A percentile compares a stretch with the other conserved stretches of the same genome.
These are phyloP conservation scores for Drosophila jambulina DNA, from an alignment of 1,140 invertebrate genomes.

Conservation along the genomic window DNA sequence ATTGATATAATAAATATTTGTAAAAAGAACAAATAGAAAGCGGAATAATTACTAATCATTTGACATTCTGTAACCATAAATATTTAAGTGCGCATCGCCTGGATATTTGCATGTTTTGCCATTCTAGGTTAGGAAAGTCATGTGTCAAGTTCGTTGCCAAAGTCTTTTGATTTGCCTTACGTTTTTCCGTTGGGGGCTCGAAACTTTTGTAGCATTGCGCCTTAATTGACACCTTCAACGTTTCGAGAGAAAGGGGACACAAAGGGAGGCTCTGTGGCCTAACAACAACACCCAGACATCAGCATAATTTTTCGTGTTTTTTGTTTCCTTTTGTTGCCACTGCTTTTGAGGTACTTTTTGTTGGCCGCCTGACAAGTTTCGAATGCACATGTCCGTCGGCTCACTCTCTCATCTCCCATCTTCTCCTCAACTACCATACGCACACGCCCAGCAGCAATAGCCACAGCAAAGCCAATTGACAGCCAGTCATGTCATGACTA, in stretches of 20 bases:
- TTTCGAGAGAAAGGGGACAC: constrained; percentile 41
- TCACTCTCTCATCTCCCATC: constrained; percentile 28
- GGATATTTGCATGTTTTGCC: constrained; percentile 40
- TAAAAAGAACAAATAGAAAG: no score
- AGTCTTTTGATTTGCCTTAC: constrained; percentile 67
- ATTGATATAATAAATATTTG: no score
- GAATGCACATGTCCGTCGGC: constrained; percentile 52
- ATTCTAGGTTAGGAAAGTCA: constrained; percentile 70
- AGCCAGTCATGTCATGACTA: constrained; percentile 73
- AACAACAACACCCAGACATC: constrained; percentile 22
- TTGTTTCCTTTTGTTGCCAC: constrained; percentile 44
- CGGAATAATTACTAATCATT: constrained; percentile 6
- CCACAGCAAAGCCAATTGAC: constrained; percentile 47
- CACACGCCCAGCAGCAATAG: constrained; percentile 67
- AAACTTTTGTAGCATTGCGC: constrained; percentile 61
- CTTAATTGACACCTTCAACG: constrained; percentile 71
- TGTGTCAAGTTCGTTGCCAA: constrained; percentile 70
- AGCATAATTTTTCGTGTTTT: constrained; percentile 47
- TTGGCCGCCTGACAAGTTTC: constrained; percentile 63
- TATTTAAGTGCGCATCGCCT: constrained; percentile 2
- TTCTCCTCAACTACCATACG: constrained; percentile 54
- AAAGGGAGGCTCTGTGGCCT: constrained; percentile 44
- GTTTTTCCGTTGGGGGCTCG: not conserved
- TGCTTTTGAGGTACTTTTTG: constrained; percentile 49
- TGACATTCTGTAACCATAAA: constrained; percentile 20